Evolutionary conservation across 2,113 vertebrate genomes (phyloP).

Genomic region (Tetrax tetrax): DNA sequence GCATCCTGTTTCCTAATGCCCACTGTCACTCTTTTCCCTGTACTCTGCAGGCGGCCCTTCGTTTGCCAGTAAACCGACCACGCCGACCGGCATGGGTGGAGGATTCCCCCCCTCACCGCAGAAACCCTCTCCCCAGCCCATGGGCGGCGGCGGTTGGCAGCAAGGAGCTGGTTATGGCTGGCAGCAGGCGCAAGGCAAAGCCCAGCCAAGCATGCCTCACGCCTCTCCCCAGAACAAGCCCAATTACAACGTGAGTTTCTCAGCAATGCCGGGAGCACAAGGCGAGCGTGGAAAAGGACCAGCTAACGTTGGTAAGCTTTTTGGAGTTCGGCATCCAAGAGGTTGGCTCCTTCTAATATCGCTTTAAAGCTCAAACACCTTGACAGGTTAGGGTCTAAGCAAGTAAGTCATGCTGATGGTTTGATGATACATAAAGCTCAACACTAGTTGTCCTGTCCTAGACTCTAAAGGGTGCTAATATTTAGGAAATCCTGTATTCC

Average conservation of each 20-base stretch:
- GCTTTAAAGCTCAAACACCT: neutral
- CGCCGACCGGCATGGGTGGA: constrained; percentile 89
- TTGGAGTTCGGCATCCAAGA: accelerated
- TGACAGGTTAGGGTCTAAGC: neutral
- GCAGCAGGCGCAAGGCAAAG: constrained; percentile 77
- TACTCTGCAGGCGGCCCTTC: constrained; percentile 80
- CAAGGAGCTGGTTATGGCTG: constrained; percentile 77
- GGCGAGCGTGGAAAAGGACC: constrained; percentile 80
- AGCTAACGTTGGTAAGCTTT: constrained; percentile 79
- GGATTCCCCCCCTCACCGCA: constrained; percentile 90
- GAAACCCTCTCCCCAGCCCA: constrained; percentile 89
- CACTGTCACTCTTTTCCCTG: accelerated
- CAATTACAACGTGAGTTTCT: constrained; percentile 97
- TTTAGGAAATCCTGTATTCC: neutral
- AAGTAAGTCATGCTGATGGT: accelerated
- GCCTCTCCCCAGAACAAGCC: constrained; percentile 93
- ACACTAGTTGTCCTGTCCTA: neutral
- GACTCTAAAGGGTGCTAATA: neutral
- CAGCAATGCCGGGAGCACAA: constrained; percentile 78
- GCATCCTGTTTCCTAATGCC: neutral
- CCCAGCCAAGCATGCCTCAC: constrained; percentile 81
- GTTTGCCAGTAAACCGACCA: constrained; percentile 94
- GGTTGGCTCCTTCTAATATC: neutral
- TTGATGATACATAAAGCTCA: neutral
- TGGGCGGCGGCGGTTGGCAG: constrained; percentile 82